Base-by-base conservation (phyloP, 2,113 vertebrate species). In the Scopus umbretta region DNA sequence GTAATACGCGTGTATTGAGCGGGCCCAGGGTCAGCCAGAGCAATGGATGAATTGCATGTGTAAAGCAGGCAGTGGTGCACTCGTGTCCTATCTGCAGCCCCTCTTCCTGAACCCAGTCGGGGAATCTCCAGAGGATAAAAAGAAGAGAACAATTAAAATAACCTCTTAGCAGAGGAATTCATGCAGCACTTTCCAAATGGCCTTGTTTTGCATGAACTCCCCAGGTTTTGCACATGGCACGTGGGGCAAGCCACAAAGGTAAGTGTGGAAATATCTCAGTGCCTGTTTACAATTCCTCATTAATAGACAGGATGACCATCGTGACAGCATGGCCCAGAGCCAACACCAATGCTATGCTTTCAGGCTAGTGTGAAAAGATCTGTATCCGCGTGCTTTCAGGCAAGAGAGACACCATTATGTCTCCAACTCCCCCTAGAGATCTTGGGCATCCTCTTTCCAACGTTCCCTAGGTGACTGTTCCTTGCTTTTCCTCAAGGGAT, bases 1-100 rank as follows among this genome's bases (percentile, higher is more conserved):
- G 47, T 10, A 19, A 29, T 12, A 32, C 0, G 3, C 23, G 10
- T 14, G 50, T 13, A 45, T 0, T 36, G 43, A 90, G 70, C 20
- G 42, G 62, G 12, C 17, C 15, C 29, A 38, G 18, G 43, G 38
- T 40, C 47, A 40, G 38, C 23, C 19, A 47, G 23, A 80, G 36
- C 76, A 65, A 20, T 14, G 71, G 36, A 25, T 25, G 26, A 74
- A 66, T 2, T 55, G 27, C 22, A 12, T 3, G 3, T 15, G n/a
- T 27, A 61, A 68, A 66, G 71, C 43, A 25, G 40, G n/a, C 18
- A 16, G 2, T 1, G 52, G 6, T 20, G 50, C 29, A 45, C 32
- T 56, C 66, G 6, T 14, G 29, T 20, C 55, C 80, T 36, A 3
- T 10, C 38, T 59, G 65, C 63, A 68, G 13, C 43, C 32, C 30